Evolutionary conservation across 2,888 invertebrate species (phyloP), one percentile per base, ranked within the genome.

Genomic region (Apeira syringaria): DNA sequence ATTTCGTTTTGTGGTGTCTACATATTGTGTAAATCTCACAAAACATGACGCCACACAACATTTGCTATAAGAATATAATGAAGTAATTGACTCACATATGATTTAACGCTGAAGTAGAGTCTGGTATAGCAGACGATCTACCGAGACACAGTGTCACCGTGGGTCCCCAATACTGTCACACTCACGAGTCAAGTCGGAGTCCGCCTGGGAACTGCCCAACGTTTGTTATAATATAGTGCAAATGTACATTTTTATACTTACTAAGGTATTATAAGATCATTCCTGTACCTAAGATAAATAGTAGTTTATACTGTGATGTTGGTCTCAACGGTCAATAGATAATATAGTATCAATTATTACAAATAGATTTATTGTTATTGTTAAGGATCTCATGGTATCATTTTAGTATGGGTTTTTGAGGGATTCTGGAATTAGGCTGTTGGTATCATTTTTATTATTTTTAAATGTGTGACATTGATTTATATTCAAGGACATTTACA

Each of bases 361-460:
- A 83, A 65, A 78, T 79, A 80, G 81, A 81, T 74, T n/a, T 85
- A 83, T 85, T 84, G 81, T 88, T 88, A 86, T 84, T 79, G 85
- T 85, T 88, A 86, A 87, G 88, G 88, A 87, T 88, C 88, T 88
- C 88, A 88, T 85, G 64, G 77, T 85, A 81, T 81, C 77, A 77
- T 78, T 35, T 83, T 83, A 77, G 71, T 67, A 61, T 75, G 80
- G 74, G 61, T 63, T 76, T n/a, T 73, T 75, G 73, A 70, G 80
- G 82, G 79, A 80, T 80, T 86, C 82, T 80, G 84, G 82, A 84
- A 80, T 74, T 71, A 71, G 72, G 66, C 74, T 69, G 74, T 77
- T 80, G 74, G 76, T 77, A 78, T 79, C 64, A 68, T 64, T 70
- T 17, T 74, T 70, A 60, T 64, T 66, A 66, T 65, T 63, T 64